Conservation (phyloP, 1,140 invertebrate genomes). For the Zaprionus nigranus region DNA sequence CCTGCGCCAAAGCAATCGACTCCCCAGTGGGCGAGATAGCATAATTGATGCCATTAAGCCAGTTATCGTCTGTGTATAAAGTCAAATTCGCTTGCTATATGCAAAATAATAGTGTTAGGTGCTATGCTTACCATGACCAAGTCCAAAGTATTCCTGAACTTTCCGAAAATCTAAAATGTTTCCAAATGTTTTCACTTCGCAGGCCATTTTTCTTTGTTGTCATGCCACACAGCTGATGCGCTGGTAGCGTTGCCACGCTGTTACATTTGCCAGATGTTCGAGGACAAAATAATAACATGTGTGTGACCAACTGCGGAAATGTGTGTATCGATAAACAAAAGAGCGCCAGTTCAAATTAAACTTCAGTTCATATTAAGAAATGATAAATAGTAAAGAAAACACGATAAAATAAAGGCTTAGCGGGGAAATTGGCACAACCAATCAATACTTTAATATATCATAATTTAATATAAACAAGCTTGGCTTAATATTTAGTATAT, state of each 20-base stretch:
- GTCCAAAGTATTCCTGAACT: constrained; percentile 86
- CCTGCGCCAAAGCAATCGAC: constrained; percentile 88
- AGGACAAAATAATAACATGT: constrained; percentile 4
- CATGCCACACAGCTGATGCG: constrained; percentile 49
- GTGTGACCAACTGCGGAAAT: constrained; percentile 18
- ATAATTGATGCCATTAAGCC: constrained; percentile 90
- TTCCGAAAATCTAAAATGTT: constrained; percentile 87
- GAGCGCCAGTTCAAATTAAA: constrained; percentile 1
- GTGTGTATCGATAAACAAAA: background rate
- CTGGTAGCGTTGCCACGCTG: constrained; percentile 8
- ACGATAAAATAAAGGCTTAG: background rate
- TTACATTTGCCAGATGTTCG: background rate
- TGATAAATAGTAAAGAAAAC: background rate
- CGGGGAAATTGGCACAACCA: constrained; percentile 2
- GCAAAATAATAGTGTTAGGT: constrained; percentile 31
- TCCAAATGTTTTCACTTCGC: constrained; percentile 89
- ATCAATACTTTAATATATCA: constrained; percentile 39
- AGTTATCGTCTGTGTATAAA: constrained; percentile 86
- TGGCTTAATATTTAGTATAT: background rate
- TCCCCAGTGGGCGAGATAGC: constrained; percentile 91
- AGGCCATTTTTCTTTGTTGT: constrained; percentile 86
- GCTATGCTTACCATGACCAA: constrained; percentile 77
- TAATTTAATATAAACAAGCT: constrained; percentile 6
- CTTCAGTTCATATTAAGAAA: background rate
- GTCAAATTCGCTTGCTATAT: background rate